Percentiles rank a stretch among this genome's conserved stretches.
Evolutionary conservation across 2,888 invertebrate genomes (phyloP).

Genomic region (Epistrophe eligans): DNA sequence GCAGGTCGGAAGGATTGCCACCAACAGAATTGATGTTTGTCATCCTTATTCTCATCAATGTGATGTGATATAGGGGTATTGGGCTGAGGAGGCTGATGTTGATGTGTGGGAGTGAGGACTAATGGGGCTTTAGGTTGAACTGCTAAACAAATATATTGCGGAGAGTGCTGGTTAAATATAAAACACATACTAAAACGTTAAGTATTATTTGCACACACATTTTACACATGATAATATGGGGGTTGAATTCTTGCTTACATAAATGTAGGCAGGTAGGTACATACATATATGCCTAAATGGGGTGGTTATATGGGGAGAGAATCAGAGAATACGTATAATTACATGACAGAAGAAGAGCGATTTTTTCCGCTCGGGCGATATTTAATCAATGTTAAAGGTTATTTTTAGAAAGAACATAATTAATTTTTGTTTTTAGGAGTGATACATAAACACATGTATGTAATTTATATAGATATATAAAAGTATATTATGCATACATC

Average conservation of each 20-base stretch:
- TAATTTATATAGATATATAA: too few relatives aligned
- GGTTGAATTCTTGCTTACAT: constrained; percentile 11
- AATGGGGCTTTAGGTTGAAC: constrained; percentile 15
- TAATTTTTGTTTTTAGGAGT: constrained; percentile 26
- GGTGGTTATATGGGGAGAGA: constrained; percentile 13
- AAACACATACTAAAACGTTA: constrained; percentile 31
- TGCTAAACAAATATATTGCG: constrained; percentile 43
- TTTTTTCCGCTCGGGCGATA: constrained; percentile 25
- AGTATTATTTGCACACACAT: constrained; percentile 27
- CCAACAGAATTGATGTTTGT: constrained; percentile 27
- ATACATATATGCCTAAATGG: too few relatives aligned
- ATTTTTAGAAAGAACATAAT: constrained; percentile 40
- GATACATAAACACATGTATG: neutral
- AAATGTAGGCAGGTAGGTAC: neutral
- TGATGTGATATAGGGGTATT: neutral
- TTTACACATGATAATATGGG: constrained; percentile 16
- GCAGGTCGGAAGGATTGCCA: constrained; percentile 27
- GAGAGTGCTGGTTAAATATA: constrained; percentile 40
- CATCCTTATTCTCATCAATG: constrained; percentile 26
- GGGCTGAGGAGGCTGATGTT: neutral
- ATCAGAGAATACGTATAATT: constrained; percentile 33
- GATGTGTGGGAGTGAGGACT: neutral
- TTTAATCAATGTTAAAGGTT: constrained; percentile 46
- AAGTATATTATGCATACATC: too few relatives aligned
- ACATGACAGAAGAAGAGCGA: constrained; percentile 12